Percentiles rank a stretch among this genome's conserved stretches.
phyloP scores from a whole-genome alignment of 2,888 invertebrate genomes.

The Zaprionus obscuricornis region DNA sequence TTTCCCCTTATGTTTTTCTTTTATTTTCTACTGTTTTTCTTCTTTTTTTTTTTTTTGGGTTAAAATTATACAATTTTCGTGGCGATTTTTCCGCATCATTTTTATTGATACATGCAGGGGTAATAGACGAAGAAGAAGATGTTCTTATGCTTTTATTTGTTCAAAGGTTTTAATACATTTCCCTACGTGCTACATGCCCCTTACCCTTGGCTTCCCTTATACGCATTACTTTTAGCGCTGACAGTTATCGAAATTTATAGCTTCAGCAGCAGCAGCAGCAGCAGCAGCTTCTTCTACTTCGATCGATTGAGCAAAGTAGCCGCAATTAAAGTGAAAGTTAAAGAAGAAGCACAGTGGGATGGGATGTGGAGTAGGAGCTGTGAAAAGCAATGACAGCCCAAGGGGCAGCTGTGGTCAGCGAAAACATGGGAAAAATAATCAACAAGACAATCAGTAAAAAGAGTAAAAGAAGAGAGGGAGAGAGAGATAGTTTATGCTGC shows the following conservation, averaged over 20 bases:
- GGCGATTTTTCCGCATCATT: slow-evolving; percentile 38
- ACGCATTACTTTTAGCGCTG: slow-evolving; percentile 13
- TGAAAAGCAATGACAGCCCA: slow-evolving; percentile 3
- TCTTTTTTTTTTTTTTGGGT: slow-evolving; percentile 40
- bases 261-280: too few species aligned
- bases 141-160: too few species aligned
- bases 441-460: neutral
- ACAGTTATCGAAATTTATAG: slow-evolving; percentile 52
- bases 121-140: slow-evolving; percentile 35
- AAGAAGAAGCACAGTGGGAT: neutral
- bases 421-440: slow-evolving; percentile 50
- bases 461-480: neutral
- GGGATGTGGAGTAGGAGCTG: neutral
- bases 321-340: slow-evolving; percentile 54
- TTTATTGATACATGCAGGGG: slow-evolving; percentile 32
- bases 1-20: slow-evolving; percentile 23
- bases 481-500: slow-evolving; percentile 13
- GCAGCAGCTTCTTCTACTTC: slow-evolving; percentile 45
- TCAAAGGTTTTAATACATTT: too few species aligned
- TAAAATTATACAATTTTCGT: slow-evolving; percentile 57
- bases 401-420: slow-evolving; percentile 44
- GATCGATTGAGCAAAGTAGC: slow-evolving; percentile 38
- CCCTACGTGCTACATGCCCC: too few species aligned
- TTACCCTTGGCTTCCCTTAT: neutral
- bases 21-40: too few species aligned